Evolutionary conservation across 2,888 invertebrate species (phyloP).

Genomic region (Linyphia triangularis): DNA sequence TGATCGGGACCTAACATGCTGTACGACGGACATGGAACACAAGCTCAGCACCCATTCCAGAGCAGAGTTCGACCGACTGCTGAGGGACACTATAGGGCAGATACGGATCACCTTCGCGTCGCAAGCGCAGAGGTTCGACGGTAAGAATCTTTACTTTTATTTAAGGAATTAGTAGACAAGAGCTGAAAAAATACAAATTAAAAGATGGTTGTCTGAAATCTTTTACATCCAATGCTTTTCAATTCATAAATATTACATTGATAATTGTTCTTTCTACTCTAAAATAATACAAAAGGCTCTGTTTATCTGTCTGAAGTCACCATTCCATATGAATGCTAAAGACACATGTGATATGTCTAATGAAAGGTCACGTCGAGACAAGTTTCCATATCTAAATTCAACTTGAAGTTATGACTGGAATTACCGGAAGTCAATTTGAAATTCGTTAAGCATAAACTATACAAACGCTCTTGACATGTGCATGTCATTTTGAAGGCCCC

Average conservation of each 20-base stretch:
- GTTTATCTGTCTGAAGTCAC: too few species aligned
- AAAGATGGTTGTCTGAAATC: not conserved
- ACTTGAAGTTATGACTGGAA: too few species aligned
- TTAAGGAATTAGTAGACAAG: not conserved
- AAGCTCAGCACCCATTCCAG: conserved; percentile 86
- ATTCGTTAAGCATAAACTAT: too few species aligned
- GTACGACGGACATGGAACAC: conserved; percentile 85
- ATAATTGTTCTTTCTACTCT: not conserved
- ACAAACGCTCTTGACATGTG: too few species aligned
- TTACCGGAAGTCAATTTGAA: too few species aligned
- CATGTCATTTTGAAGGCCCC: too few species aligned
- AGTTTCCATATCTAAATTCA: too few species aligned
- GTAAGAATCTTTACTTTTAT: conserved; percentile 83
- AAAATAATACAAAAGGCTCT: not conserved
- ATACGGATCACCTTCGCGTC: conserved; percentile 87
- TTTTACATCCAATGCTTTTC: not conserved
- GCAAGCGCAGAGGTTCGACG: conserved; percentile 90
- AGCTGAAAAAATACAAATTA: not conserved
- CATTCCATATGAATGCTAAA: too few species aligned
- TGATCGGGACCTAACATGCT: conserved; percentile 83
- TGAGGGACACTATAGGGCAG: conserved; percentile 87
- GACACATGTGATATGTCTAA: too few species aligned
- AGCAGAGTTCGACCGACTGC: conserved; percentile 87
- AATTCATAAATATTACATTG: not conserved
- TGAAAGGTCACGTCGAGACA: too few species aligned